Conservation (phyloP, 2,888 invertebrate species). For the Acleris holmiana region DNA sequence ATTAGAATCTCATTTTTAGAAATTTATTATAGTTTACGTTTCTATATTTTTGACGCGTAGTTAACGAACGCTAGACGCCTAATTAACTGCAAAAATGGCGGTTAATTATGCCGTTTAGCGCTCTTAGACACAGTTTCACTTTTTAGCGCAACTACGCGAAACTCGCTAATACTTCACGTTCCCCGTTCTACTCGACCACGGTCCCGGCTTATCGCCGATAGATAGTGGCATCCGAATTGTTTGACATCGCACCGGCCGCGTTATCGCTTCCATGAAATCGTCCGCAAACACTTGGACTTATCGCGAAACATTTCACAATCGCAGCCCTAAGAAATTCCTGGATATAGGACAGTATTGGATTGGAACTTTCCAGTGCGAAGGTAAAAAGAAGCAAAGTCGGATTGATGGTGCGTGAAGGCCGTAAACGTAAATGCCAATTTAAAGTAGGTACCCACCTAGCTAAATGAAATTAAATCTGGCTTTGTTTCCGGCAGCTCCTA, state of each 20-base stretch:
- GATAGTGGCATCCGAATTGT: constrained; percentile 75
- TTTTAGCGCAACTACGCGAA: constrained; percentile 12
- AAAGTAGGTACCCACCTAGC: too few relatives aligned
- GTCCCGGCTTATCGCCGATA: constrained; percentile 59
- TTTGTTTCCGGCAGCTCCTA: constrained; percentile 37
- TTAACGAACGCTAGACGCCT: background rate
- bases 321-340: constrained; percentile 50
- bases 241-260: constrained; percentile 57
- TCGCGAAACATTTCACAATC: constrained; percentile 76
- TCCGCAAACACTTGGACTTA: constrained; percentile 74
- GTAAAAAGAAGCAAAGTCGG: too few relatives aligned
- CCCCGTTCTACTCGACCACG: constrained; percentile 5
- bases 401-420: constrained; percentile 28
- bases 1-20: too few relatives aligned
- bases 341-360: background rate
- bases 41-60: too few relatives aligned
- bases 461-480: constrained; percentile 32
- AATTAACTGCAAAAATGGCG: constrained; percentile 20
- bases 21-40: too few relatives aligned
- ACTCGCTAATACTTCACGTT: constrained; percentile 46
- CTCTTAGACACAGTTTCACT: constrained; percentile 4
- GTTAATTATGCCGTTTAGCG: constrained; percentile 15
- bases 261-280: constrained; percentile 79
- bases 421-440: background rate
- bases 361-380: constrained; percentile 10